Percentiles rank a stretch among this genome's conserved stretches.
These are phyloP conservation scores for Eledone cirrhosa DNA, from an alignment of 2,888 invertebrate species.

Conservation along the genomic window DNA sequence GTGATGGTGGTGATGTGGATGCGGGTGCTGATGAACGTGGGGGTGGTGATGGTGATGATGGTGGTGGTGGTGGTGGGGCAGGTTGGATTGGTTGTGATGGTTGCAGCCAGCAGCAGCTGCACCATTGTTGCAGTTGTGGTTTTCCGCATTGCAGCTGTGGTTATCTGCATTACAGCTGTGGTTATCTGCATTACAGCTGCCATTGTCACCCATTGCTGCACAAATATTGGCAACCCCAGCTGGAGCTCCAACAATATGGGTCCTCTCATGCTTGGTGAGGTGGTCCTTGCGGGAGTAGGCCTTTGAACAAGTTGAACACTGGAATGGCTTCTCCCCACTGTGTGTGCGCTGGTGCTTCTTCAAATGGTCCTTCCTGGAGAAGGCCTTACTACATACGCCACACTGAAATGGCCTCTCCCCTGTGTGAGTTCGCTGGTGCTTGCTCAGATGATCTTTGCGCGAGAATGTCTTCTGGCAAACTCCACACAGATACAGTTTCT, in stretches of 20 bases:
- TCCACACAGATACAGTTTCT: slow-evolving; percentile 6
- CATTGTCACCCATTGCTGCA: neutral
- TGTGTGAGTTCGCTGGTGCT: slow-evolving; percentile 10
- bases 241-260: neutral
- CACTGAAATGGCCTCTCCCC: slow-evolving; percentile 15
- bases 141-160: no score
- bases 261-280: neutral
- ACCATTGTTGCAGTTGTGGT: no score
- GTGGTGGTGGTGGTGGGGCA: no score
- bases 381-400: neutral
- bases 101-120: no score
- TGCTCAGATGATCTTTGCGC: neutral
- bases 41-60: no score
- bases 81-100: no score
- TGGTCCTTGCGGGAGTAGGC: slow-evolving; percentile 16
- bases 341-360: slow-evolving; percentile 23
- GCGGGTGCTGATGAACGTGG: no score
- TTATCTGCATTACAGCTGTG: neutral
- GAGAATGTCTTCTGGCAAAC: slow-evolving; percentile 8
- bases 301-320: neutral
- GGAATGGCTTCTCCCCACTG: slow-evolving; percentile 2
- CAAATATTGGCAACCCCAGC: neutral
- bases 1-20: no score
- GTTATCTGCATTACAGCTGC: neutral
- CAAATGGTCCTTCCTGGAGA: slow-evolving; percentile 6